Conservation (phyloP, 2,113 vertebrate genomes). For the Megaleporinus macrocephalus region DNA sequence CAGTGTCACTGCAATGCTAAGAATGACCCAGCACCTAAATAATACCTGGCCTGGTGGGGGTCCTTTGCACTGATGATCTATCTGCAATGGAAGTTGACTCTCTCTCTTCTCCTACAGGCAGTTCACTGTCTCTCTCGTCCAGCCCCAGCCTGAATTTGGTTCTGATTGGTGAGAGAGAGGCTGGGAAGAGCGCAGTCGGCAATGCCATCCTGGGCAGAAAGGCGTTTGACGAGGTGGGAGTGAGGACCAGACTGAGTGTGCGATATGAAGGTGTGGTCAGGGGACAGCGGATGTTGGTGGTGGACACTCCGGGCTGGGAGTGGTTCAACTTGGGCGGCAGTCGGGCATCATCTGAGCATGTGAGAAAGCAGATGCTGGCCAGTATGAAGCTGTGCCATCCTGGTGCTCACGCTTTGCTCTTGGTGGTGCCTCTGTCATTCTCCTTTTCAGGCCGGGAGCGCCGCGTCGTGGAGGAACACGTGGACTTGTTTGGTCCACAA, state of each 20-base stretch:
- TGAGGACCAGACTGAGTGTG: constrained; percentile 41
- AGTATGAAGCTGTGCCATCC: constrained; percentile 50
- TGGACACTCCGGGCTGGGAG: constrained; percentile 57
- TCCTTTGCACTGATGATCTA: too few relatives aligned
- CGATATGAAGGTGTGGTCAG: constrained; percentile 22
- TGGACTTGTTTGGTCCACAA: constrained; percentile 49
- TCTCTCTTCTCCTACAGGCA: constrained; percentile 4
- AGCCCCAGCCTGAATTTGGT: constrained; percentile 26
- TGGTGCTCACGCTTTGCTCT: constrained; percentile 50
- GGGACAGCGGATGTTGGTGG: constrained; percentile 34
- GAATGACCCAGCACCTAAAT: too few relatives aligned
- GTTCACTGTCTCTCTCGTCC: background rate
- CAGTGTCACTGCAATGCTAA: too few relatives aligned
- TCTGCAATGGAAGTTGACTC: too few relatives aligned
- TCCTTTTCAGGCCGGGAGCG: constrained; percentile 43
- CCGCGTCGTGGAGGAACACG: constrained; percentile 42
- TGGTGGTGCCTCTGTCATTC: constrained; percentile 57
- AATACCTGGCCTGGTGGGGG: too few relatives aligned
- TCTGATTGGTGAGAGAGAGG: constrained; percentile 50
- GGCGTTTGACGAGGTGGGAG: constrained; percentile 42
- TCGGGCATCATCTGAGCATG: background rate
- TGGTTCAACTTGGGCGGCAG: constrained; percentile 47
- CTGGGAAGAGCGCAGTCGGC: constrained; percentile 51
- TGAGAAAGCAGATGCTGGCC: constrained; percentile 46
- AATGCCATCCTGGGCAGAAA: constrained; percentile 47